These are phyloP conservation scores for Pogona vitticeps DNA, from an alignment of 2,113 vertebrate species.

Conservation along the genomic window DNA sequence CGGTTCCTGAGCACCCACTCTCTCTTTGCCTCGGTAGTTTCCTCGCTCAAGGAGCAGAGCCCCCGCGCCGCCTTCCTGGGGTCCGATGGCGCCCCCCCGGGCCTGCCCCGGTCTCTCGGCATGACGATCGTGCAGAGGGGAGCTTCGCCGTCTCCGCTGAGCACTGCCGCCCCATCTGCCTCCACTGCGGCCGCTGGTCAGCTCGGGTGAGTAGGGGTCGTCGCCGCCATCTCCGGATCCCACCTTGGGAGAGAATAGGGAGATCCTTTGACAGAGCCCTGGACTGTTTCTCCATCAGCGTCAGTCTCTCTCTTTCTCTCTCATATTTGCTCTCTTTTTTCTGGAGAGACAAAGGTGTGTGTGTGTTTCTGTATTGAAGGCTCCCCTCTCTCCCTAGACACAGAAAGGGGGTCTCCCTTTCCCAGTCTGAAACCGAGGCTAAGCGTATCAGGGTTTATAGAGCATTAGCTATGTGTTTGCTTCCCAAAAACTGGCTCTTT, in stretches of 20 bases:
- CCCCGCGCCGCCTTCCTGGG: constrained; percentile 71
- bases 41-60: constrained; percentile 81
- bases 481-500: too few relatives aligned
- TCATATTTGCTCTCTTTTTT: background rate
- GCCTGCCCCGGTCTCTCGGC: constrained; percentile 78
- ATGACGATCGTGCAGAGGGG: constrained; percentile 88
- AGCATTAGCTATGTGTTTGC: too few relatives aligned
- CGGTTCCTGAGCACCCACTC: constrained; percentile 75
- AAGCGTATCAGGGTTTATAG: background rate
- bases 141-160: constrained; percentile 73
- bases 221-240: too few relatives aligned
- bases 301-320: background rate
- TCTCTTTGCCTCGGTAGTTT: constrained; percentile 77
- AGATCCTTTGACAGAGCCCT: background rate
- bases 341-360: background rate
- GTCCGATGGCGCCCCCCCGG: constrained; percentile 83
- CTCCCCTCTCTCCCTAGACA: background rate
- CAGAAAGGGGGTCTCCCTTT: too few relatives aligned
- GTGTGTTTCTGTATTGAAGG: background rate
- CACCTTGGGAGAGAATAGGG: background rate
- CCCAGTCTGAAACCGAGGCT: background rate
- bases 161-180: constrained; percentile 44
- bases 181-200: constrained; percentile 67
- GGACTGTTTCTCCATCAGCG: too few relatives aligned
- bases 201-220: constrained; percentile 81